phyloP scores from a whole-genome alignment of 1,140 invertebrate genomes.

The Leptestheria dahalacensis region DNA sequence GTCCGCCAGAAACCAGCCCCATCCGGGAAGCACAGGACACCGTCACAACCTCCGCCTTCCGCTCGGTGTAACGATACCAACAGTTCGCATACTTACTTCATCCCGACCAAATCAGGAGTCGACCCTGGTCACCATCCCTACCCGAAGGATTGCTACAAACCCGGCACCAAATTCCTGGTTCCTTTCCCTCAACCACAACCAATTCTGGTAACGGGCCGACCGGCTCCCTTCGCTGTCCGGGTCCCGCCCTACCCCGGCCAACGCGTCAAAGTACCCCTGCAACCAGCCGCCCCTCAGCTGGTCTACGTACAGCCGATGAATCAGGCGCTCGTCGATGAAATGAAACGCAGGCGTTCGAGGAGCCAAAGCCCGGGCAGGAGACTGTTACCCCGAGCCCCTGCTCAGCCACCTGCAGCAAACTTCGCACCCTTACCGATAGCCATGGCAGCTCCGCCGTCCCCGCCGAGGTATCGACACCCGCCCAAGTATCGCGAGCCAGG shows the following conservation, averaged over 20 bases:
- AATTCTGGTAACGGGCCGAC: neutral
- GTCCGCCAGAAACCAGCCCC: neutral
- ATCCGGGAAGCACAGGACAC: neutral
- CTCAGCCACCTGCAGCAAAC: neutral
- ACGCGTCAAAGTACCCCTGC: neutral
- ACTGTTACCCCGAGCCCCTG: neutral
- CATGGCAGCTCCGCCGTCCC: neutral
- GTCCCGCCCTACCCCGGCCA: no score
- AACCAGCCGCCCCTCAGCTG: neutral
- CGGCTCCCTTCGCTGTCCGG: neutral
- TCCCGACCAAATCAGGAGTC: slow-evolving; percentile 6
- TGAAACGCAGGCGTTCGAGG: neutral
- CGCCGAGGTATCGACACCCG: neutral
- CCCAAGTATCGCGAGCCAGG: neutral
- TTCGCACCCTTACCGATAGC: neutral
- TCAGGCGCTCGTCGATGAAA: neutral
- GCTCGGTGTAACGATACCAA: neutral
- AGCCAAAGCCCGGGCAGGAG: slow-evolving; percentile 3
- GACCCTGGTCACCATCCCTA: neutral
- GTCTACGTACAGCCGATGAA: neutral
- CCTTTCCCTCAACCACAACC: neutral
- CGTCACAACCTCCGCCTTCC: neutral
- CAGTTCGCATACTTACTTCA: neutral
- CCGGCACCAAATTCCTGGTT: neutral
- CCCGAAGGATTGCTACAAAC: neutral